Evolutionary conservation across 2,113 vertebrate genomes (phyloP), one percentile per base, ranked within the genome.

Genomic region (Erythrocebus patas): DNA sequence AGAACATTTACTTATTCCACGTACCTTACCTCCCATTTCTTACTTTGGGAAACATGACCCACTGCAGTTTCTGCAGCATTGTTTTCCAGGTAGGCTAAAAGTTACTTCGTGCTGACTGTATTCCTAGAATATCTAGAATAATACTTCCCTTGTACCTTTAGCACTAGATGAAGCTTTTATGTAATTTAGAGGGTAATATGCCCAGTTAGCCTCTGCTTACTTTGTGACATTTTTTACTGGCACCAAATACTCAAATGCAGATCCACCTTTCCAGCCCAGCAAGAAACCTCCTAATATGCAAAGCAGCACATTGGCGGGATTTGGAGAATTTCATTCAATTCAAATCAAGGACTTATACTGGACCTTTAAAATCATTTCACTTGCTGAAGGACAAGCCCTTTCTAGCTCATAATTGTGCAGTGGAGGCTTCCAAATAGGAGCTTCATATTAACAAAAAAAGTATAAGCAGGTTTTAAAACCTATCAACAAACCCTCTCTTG

Each of bases 171-270:
- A 95, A 95, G 87, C 23, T 80, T 95, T 88, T 93, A 86, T 96
- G 78, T 75, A 95, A 96, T 96, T 92, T 96, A 82, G 38, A 91
- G 30, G 52, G 86, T 97, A 95, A 97, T 95, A 97, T 92, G 92
- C 82, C 73, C 85, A 91, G 78, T 82, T 89, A 96, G 68, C 89
- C 2, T 59, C 43, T 92, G 35, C 18, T 38, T 76, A 11, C 4
- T 97, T 95, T 95, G 78, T 85, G 96, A 94, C 27, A 96, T 8
- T 98, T 93, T 95, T 88, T 48, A 73, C n/a, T 96, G 72, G 48
- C 87, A 97, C 2, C 43, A 50, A 35, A 45, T 95, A 43, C 14
- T 92, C 55, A 93, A 64, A 91, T 79, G 59, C 57, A 68, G 32
- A 79, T 59, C 83, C 92, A 68, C 9, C 4, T 94, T 73, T 98